These are phyloP conservation scores for Tupaia tana DNA, from an alignment of 2,113 vertebrate species.

Conservation along the genomic window DNA sequence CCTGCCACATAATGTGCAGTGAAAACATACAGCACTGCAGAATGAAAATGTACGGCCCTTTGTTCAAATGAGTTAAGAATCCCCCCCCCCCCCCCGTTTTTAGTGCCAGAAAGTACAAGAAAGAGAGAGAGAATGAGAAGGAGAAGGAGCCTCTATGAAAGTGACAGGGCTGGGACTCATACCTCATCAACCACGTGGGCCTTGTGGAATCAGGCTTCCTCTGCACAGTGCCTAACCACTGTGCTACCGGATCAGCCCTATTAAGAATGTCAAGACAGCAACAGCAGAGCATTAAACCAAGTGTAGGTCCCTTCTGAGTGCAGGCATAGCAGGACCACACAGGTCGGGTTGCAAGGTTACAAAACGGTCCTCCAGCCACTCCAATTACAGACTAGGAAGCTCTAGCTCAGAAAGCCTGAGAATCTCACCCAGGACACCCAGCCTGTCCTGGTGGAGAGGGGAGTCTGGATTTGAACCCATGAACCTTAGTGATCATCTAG, in stretches of 20 bases:
- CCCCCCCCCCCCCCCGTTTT: no score
- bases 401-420: not conserved
- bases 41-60: not conserved
- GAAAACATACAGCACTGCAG: not conserved
- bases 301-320: no score
- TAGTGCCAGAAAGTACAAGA: no score
- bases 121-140: no score
- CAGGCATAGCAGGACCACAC: rapidly evolving
- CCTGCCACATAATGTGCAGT: not conserved
- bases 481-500: not conserved
- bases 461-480: rapidly evolving
- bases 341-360: rapidly evolving
- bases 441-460: not conserved
- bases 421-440: not conserved
- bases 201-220: no score
- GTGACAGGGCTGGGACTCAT: no score
- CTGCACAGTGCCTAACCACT: no score
- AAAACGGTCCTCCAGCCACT: not conserved
- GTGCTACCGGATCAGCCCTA: no score
- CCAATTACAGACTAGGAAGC: not conserved
- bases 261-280: not conserved
- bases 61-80: no score
- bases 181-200: no score
- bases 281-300: not conserved
- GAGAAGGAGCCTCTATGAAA: no score